phyloP scores from a whole-genome alignment of 2,113 vertebrate genomes.

The Fregata magnificens region DNA sequence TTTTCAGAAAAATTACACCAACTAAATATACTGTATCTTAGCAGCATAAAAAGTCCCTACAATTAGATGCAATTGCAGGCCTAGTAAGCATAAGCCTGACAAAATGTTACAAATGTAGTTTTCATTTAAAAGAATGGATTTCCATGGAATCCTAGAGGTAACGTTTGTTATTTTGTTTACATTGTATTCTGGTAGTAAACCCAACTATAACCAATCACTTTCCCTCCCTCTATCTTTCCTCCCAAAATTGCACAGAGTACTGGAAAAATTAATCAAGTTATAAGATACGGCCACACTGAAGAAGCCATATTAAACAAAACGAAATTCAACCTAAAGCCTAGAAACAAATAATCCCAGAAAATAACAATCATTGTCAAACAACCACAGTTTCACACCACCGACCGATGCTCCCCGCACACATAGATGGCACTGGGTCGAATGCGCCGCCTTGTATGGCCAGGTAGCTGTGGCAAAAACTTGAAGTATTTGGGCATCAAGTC shows the following conservation, averaged over 20 bases:
- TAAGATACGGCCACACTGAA: constrained; percentile 23
- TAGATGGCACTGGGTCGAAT: constrained; percentile 95
- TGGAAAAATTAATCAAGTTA: constrained; percentile 31
- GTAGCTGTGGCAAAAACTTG: constrained; percentile 91
- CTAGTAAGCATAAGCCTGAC: constrained; percentile 68
- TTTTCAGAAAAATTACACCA: constrained; percentile 58
- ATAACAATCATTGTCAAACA: background rate
- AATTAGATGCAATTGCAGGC: constrained; percentile 68
- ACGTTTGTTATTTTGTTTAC: constrained; percentile 59
- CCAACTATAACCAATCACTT: background rate
- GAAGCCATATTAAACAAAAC: constrained; percentile 31
- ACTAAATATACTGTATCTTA: constrained; percentile 62
- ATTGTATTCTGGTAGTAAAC: constrained; percentile 48
- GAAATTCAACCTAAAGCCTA: constrained; percentile 22
- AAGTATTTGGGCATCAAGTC: constrained; percentile 96
- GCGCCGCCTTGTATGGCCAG: constrained; percentile 86
- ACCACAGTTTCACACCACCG: constrained; percentile 78
- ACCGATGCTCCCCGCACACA: constrained; percentile 91
- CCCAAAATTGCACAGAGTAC: constrained; percentile 32
- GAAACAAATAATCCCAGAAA: background rate
- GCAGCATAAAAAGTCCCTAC: constrained; percentile 75
- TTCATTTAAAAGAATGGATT: constrained; percentile 54
- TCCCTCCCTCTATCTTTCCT: background rate
- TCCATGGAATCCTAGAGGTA: constrained; percentile 73
- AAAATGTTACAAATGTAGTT: constrained; percentile 48